Evolutionary conservation across 2,797 vertebrate genomes (phyloP), one percentile per base, ranked within the genome.

Genomic region (Lithobates sylvaticus): DNA sequence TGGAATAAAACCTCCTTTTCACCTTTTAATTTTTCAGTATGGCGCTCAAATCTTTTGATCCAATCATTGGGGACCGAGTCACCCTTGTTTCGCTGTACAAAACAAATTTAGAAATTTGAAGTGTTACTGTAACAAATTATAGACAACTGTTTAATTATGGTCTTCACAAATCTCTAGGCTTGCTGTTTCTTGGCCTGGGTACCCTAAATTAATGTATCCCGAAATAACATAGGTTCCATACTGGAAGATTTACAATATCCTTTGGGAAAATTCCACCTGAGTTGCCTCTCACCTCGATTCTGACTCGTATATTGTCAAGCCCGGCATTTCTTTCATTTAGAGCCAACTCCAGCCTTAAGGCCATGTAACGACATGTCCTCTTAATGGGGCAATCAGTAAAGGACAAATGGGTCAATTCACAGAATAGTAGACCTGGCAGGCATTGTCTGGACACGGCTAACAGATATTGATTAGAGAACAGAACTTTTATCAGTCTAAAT

Each of bases 381-480:
- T 74, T 68, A 78, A 79, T 65, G 61, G 42, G 61, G 42, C 75
- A 73, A 78, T 83, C 80, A 83, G 67, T 23, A 23, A 78, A 78
- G 39, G 29, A 83, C 50, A 73, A 67, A 74, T 21, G 36, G 65
- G 67, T 65, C 79, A 78, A 78, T 83, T 73, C 64, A 39, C 21
- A 39, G 34, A 10, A 13, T 67, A 42, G 67, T 21, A 74, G 74
- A 27, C 39, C 12, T 50, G 54, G 29, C 69, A 77, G 54, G 75
- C 79, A 58, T 39, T 47, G 26, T n/a, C 16, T 50, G 34, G 39
- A 1, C 13, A 10, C 69, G 12, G 3, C 81, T 74, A 75, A 80
- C 50, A 75, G 61, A 27, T 84, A 84, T 87, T 80, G 81, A 80
- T 87, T 70, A 39, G 32, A 26, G 36, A 84, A 32, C 76, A 34